Evolutionary conservation across 1,140 invertebrate genomes (phyloP), one percentile per base, ranked within the genome.

Genomic region (Drosophila trapezifrons): DNA sequence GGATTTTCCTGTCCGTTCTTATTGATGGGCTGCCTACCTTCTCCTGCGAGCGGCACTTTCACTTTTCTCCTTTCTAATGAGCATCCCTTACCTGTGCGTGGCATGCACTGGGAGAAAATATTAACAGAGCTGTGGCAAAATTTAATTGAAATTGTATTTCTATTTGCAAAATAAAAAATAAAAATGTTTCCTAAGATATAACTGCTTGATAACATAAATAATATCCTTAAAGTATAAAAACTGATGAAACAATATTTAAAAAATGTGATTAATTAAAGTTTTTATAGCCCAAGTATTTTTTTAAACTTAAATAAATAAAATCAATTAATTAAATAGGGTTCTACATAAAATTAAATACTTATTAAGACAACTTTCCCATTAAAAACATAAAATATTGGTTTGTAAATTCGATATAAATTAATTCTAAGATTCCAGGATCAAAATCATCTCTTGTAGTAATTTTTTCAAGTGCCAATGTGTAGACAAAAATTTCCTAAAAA

Each of bases 11-110:
- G 35, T 20, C 46, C 15, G 10, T 22, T 38, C 45, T 72, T 72
- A 80, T 80, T 71, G 78, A 80, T 80, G 38, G 32, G 49, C 42
- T 8, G 38, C 10, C 40, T 60, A 47, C 52, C 56, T 57, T 47
- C 51, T 51, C 17, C 51, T 32, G 25, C n/a, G 46, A n/a, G 70
- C 75, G 78, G 73, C 63, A 89, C 73, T 84, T 89, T 89, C 85
- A 89, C 84, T 86, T 85, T 76, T 59, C 63, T 51, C 27, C 27
- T 63, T 46, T 49, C 65, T 66, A 65, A 71, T 77, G 75, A 70
- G 55, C 57, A 78, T 71, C 74, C 74, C 71, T 76, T 77, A 77
- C 74, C 74, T 77, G 73, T 45, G n/a, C 8, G 0, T 10, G 17
- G 17, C 15, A n/a, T 8, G 29, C 35, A 64, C 37, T 20, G 20